Evolutionary conservation across 2,888 invertebrate species (phyloP), one percentile per base, ranked within the genome.

Genomic region (Chymomyza amoena): DNA sequence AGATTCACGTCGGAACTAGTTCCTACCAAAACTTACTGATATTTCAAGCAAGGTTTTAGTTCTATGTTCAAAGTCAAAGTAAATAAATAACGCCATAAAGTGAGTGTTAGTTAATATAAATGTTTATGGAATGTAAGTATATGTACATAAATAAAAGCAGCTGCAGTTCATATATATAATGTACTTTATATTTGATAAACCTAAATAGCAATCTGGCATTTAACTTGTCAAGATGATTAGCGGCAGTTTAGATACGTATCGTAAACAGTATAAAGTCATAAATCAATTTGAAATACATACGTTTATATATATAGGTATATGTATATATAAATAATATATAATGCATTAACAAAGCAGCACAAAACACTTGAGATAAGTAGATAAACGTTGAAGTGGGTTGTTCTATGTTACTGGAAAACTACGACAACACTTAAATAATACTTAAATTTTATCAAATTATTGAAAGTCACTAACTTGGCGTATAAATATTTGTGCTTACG

Each of bases 141-240:
- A 20, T 10, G 18, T 51, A 54, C 10, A 54, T 54, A 54, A 18
- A 54, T 54, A n/a, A 18, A 7, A 18, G 6, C 16, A 20, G 18
- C 13, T 45, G 39, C 39, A 45, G 39, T 45, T 45, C 39, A 45
- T 45, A 45, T 13, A 13, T 13, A 45, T 15, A 32, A 32, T 45
- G 39, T 45, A 45, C 36, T 45, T 13, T 45, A 45, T 45, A 75
- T 77, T 68, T 78, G 75, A 72, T 78, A 64, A 50, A 65, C 66
- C 52, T 65, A 18, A 60, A 72, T 81, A 68, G 60, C 77, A 79
- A 70, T 68, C 64, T 60, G 72, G 70, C 79, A 74, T 79, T 81
- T 68, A 72, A 72, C 64, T 69, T 79, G 72, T 79, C 81, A 74
- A 72, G 77, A 77, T 79, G 77, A 79, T 74, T 73, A 76, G 76